A percentile compares a stretch with the other conserved stretches of the same genome.
Evolutionary conservation across 2,113 vertebrate genomes (phyloP).

Genomic region (Thamnaconus septentrionalis): DNA sequence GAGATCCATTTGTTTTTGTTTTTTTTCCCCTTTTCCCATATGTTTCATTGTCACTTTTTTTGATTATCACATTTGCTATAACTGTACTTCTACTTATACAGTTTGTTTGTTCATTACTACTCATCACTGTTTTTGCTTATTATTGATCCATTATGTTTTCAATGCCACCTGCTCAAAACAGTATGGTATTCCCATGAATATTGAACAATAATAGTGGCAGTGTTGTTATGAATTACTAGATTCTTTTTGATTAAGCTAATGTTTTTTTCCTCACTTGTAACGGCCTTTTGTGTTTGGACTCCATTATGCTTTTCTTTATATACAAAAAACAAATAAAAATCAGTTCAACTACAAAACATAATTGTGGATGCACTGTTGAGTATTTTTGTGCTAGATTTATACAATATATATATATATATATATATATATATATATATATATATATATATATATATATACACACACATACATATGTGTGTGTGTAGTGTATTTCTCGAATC

Average conservation of each 20-base stretch:
- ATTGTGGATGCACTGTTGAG: not conserved
- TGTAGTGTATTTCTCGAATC: too few relatives aligned
- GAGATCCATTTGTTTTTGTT: conserved; percentile 56
- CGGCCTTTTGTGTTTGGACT: conserved; percentile 81
- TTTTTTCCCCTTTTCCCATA: conserved; percentile 62
- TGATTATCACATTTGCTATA: conserved; percentile 82
- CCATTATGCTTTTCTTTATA: conserved; percentile 81
- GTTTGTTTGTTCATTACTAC: conserved; percentile 73
- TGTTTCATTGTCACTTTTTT: conserved; percentile 78
- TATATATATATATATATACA: too few relatives aligned
- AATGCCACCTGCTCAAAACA: conserved; percentile 72
- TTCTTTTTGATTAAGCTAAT: conserved; percentile 74
- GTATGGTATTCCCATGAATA: conserved; percentile 76
- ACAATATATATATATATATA: too few relatives aligned
- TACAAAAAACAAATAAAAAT: conserved; percentile 81
- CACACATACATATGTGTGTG: too few relatives aligned
- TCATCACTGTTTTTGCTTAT: conserved; percentile 79
- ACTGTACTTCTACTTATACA: conserved; percentile 81
- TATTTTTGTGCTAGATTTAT: not conserved
- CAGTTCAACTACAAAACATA: conserved; percentile 57
- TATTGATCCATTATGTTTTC: conserved; percentile 77
- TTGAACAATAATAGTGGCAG: conserved; percentile 79
- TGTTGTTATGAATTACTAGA: conserved; percentile 78
- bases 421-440: too few relatives aligned
- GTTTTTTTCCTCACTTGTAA: conserved; percentile 74